These are phyloP conservation scores for Nymphalis io DNA, from an alignment of 1,140 invertebrate genomes.

Conservation along the genomic window DNA sequence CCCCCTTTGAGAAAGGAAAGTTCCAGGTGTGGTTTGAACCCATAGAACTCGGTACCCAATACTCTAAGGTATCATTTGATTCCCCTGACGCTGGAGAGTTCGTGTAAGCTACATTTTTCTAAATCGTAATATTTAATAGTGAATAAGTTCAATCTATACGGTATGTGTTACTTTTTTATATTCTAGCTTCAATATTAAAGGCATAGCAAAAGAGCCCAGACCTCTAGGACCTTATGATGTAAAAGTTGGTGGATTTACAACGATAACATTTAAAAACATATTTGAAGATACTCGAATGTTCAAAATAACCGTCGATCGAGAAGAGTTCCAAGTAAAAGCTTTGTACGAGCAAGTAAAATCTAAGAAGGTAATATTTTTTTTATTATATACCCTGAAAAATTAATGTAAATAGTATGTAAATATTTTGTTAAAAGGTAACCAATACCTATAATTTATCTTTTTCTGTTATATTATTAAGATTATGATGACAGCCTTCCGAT, in stretches of 20 bases:
- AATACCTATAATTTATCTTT: no score
- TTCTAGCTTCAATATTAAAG: conserved; percentile 64
- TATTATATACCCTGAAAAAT: no score
- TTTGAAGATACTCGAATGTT: conserved; percentile 62
- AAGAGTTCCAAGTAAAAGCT: conserved; percentile 65
- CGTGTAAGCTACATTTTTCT: conserved; percentile 52
- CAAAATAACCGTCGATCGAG: conserved; percentile 57
- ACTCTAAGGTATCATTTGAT: conserved; percentile 60
- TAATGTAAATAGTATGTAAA: no score
- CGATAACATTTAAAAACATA: conserved; percentile 66
- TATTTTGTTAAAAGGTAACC: no score
- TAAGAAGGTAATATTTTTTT: conserved; percentile 56
- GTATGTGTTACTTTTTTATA: no score
- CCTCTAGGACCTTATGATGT: conserved; percentile 65
- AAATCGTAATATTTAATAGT: no score
- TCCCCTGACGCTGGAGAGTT: conserved; percentile 64
- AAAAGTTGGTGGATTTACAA: conserved; percentile 50
- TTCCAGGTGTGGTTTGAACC: conserved; percentile 66
- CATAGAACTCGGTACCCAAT: conserved; percentile 56
- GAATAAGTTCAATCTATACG: no score
- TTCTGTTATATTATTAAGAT: no score
- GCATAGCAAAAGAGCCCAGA: conserved; percentile 55
- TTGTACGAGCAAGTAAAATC: conserved; percentile 55
- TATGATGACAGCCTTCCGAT: no score
- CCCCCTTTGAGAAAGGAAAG: conserved; percentile 67